Base-by-base conservation (phyloP, 2,797 vertebrate species). In the Percopsis omiscomaycus region DNA sequence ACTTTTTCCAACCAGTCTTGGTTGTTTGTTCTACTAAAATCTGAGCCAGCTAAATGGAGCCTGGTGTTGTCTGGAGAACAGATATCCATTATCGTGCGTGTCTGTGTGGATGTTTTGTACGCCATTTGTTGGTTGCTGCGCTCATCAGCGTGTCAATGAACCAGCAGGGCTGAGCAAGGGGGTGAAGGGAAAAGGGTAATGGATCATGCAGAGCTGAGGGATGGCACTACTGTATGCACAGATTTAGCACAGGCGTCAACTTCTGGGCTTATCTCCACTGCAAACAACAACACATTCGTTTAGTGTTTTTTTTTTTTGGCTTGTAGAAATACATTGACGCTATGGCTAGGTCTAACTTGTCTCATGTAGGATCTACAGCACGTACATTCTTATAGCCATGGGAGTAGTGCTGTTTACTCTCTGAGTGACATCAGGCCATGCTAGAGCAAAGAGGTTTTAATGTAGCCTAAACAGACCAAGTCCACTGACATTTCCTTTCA, bases 381-480 rank as follows among this genome's bases (percentile, higher is more conserved):
- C 55, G 11, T 42, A 22, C 50, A 52, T 52, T 49, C 27, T 58
- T 1, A 3, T 6, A 13, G 57, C 27, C 45, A 52, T 22, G 6
- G 55, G 6, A 32, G 5, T 51, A 32, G 22, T 65, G 58, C 44
- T 68, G 42, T 57, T 60, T 73, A 53, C 64, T 69, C 32, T 32
- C 47, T 68, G 14, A 12, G 63, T 69, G 66, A 69, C 66, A 73
- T 79, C 71, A 63, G 73, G 59, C 65, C 28, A 4, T 13, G 29
- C 64, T 61, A 64, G n/a, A 46, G 62, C 13, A 1, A 30, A 68
- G 44, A 49, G 58, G 54, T 71, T 5, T 73, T 83, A 82, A 82
- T 79, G 68, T 78, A 75, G 54, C 59, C 65, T 81, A 81, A 86
- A 79, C 60, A 70, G 73, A 83, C 81, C 82, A 79, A 13, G 29